These are phyloP conservation scores for Phocides pigmalion DNA, from an alignment of 1,140 invertebrate genomes.

Conservation along the genomic window DNA sequence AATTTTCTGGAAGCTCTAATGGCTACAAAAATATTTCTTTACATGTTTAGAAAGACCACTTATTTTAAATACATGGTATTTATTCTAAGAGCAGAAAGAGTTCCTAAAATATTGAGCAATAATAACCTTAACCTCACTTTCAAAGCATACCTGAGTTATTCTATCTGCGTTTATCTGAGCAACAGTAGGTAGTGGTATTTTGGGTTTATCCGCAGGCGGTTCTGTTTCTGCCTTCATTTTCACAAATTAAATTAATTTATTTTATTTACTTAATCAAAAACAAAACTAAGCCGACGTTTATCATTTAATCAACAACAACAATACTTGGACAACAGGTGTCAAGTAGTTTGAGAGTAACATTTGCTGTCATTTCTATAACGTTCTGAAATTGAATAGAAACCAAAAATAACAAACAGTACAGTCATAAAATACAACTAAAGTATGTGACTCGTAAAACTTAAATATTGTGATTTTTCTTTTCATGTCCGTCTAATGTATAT, in stretches of 20 bases:
- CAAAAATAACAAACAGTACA: too few relatives aligned
- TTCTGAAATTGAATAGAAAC: too few relatives aligned
- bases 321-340: background rate
- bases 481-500: too few relatives aligned
- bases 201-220: slow-evolving; percentile 76
- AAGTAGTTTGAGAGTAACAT: background rate
- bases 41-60: background rate
- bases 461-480: too few relatives aligned
- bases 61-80: background rate
- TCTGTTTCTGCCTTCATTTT: slow-evolving; percentile 67
- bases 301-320: slow-evolving; percentile 16
- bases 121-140: slow-evolving; percentile 58
- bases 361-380: too few relatives aligned
- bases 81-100: background rate
- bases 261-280: background rate
- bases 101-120: slow-evolving; percentile 24
- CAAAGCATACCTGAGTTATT: slow-evolving; percentile 89
- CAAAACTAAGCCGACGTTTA: background rate
- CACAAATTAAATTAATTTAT: slow-evolving; percentile 14
- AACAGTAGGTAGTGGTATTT: slow-evolving; percentile 89
- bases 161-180: slow-evolving; percentile 93
- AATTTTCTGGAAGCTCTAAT: too few relatives aligned
- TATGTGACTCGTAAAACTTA: too few relatives aligned
- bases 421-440: too few relatives aligned
- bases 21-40: too few relatives aligned